Evolutionary conservation across 2,113 vertebrate species (phyloP).

Genomic region (Aleadryas rufinucha): DNA sequence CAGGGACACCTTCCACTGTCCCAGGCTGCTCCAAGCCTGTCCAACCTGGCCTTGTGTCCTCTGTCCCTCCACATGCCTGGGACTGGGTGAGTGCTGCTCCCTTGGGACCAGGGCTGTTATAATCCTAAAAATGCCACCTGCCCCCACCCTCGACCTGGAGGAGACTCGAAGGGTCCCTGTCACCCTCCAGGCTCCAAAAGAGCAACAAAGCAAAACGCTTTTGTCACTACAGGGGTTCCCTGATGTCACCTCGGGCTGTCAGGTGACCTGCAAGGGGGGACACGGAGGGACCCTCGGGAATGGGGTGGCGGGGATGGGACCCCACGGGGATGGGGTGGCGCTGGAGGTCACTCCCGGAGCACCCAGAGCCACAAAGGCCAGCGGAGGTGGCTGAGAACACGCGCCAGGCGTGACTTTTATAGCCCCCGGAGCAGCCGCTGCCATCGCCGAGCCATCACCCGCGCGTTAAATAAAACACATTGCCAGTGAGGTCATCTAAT

Average conservation of each 20-base stretch:
- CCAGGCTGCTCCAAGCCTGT: neutral
- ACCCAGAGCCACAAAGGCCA: neutral
- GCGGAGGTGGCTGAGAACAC: neutral
- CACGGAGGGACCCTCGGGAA: fast-evolving
- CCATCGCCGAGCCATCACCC: neutral
- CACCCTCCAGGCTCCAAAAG: neutral
- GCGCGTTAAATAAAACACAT: conserved; percentile 22
- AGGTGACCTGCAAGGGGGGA: neutral
- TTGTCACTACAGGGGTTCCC: neutral
- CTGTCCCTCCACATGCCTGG: neutral
- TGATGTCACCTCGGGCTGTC: neutral
- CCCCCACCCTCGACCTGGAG: neutral
- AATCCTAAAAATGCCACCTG: neutral
- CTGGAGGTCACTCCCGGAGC: neutral
- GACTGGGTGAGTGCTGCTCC: neutral
- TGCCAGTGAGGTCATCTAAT: conserved; percentile 56
- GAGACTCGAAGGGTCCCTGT: neutral
- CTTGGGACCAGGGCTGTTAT: neutral
- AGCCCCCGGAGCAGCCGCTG: neutral
- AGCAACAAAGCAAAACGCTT: neutral
- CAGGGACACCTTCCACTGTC: neutral
- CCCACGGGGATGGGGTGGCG: fast-evolving
- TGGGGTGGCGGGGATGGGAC: neutral
- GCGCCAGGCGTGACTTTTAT: neutral
- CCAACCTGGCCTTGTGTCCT: neutral